Evolutionary conservation across 2,797 vertebrate species (phyloP), one percentile per base, ranked within the genome.

Genomic region (Lacerta viridis): DNA sequence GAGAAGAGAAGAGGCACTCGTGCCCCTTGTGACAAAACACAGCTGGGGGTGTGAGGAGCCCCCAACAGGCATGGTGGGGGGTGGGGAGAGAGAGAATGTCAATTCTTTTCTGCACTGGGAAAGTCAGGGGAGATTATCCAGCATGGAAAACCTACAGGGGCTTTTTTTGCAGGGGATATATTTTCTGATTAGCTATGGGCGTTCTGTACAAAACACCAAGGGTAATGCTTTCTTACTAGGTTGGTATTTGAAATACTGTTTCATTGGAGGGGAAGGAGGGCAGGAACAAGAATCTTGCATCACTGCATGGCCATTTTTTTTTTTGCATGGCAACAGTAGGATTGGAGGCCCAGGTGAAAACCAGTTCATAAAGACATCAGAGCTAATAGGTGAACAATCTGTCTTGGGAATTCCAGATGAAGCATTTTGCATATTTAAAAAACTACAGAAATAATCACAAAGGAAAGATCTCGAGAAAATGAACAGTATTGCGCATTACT

Each of bases 1-100:
- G 5, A n/a, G n/a, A n/a, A 7, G 46, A n/a, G 33, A 36, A 4
- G 3, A 4, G 18, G 25, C 6, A 10, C 7, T 2, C 7, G 1
- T 20, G 29, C 15, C 46, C 41, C 66, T 9, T 61, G 13, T 13
- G 2, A 13, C 29, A 39, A 68, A 83, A 33, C 15, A 11, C 5
- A 8, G 4, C 27, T 11, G 29, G n/a, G 25, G 29, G 55, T 5
- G 10, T 55, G 36, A 43, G 59, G 64, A 41, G 33, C 5, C 80
- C 9, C 46, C 17, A 6, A 7, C 4, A 55, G 3, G 25, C 7
- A 10, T 13, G 17, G 6, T 3, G 15, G 5, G 3, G 27, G 39
- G 17, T 33, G 33, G n/a, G 46, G 46, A n/a, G 46, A 3, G 46
- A 7, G 2, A 1, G 10, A 50, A 46, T 1, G 10, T 29, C 2